Evolutionary conservation across 2,888 invertebrate species (phyloP).

Genomic region (Pachymerium ferrugineum): DNA sequence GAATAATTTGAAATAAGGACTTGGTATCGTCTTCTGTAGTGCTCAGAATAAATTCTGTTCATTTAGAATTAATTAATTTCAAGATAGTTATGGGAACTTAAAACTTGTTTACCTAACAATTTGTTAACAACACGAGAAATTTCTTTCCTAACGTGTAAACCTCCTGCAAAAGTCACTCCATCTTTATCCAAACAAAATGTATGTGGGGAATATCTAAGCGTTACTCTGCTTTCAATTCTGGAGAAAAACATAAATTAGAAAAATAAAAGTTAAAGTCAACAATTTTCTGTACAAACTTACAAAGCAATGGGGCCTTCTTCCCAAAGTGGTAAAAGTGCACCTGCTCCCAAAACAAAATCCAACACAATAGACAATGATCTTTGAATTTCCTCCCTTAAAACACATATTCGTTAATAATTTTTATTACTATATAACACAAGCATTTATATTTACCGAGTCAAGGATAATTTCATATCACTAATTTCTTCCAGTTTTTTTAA

Average conservation of each 20-base stretch:
- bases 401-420: slow-evolving; percentile 23
- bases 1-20: slow-evolving; percentile 57
- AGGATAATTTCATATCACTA: slow-evolving; percentile 50
- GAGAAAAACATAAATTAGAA: slow-evolving; percentile 37
- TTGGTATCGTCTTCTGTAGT: slow-evolving; percentile 73
- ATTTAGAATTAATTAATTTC: not conserved
- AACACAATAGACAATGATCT: slow-evolving; percentile 63
- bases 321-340: slow-evolving; percentile 64
- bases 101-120: slow-evolving; percentile 1
- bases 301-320: slow-evolving; percentile 55
- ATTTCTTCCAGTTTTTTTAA: slow-evolving; percentile 57
- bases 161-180: not conserved
- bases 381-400: slow-evolving; percentile 61
- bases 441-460: slow-evolving; percentile 46
- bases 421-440: not conserved
- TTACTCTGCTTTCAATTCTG: slow-evolving; percentile 54
- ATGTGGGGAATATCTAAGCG: not conserved
- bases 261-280: not conserved
- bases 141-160: not conserved
- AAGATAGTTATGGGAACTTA: not conserved
- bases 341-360: slow-evolving; percentile 59
- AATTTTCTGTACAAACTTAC: slow-evolving; percentile 50
- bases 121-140: not conserved
- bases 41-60: slow-evolving; percentile 52
- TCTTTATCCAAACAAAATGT: not conserved